Evolutionary conservation across 2,888 invertebrate species (phyloP).

Genomic region (Agrotis puta): DNA sequence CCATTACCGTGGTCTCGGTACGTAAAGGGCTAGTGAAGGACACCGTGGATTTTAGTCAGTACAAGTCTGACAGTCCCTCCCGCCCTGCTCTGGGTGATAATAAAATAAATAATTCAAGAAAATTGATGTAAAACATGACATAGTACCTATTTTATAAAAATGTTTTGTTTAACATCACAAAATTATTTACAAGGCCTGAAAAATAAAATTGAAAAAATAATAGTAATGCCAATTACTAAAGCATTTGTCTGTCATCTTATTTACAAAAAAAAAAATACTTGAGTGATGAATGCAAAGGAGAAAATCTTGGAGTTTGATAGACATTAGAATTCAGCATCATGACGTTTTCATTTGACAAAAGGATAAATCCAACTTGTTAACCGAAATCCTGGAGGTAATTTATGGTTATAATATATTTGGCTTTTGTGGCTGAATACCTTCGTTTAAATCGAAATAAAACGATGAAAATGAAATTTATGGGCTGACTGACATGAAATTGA

Average conservation of each 20-base stretch:
- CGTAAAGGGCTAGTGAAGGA: too few species aligned
- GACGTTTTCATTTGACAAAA: constrained; percentile 19
- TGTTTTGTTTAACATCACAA: not conserved
- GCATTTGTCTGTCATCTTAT: not conserved
- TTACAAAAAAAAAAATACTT: not conserved
- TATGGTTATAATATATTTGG: constrained; percentile 4
- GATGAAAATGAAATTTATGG: not conserved
- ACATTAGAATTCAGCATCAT: constrained; percentile 7
- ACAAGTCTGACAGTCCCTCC: too few species aligned
- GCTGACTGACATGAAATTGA: not conserved
- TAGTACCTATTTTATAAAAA: constrained; percentile 1
- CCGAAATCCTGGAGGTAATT: constrained; percentile 10
- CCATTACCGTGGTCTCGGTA: too few species aligned
- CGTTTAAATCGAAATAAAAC: constrained; percentile 13
- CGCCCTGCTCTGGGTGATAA: too few species aligned
- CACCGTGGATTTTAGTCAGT: too few species aligned
- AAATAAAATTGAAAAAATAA: not conserved
- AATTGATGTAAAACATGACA: too few species aligned
- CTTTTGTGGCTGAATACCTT: constrained; percentile 8
- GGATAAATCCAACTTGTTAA: constrained; percentile 7
- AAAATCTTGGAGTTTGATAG: not conserved
- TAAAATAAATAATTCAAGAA: too few species aligned
- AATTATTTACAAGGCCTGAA: not conserved
- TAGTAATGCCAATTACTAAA: not conserved
- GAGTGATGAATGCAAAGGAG: not conserved